Conservation (phyloP, 2,888 invertebrate genomes). For the Torymus texanus region DNA sequence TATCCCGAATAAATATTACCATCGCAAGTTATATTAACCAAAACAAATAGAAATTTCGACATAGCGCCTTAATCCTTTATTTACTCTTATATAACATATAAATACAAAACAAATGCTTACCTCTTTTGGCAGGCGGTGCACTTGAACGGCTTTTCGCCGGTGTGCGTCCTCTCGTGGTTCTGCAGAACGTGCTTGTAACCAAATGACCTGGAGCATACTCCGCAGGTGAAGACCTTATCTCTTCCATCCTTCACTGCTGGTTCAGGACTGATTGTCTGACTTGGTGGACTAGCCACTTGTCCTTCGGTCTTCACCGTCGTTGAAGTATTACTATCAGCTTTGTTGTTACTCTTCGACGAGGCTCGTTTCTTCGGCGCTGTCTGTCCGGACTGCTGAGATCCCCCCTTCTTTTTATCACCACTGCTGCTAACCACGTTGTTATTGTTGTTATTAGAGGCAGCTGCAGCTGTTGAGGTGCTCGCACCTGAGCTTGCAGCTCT, state of each 20-base stretch:
- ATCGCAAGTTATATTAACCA: too few relatives aligned
- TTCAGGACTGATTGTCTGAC: constrained; percentile 72
- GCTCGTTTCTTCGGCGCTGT: constrained; percentile 75
- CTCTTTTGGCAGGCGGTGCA: constrained; percentile 94
- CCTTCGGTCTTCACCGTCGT: background rate
- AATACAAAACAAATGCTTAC: constrained; percentile 56
- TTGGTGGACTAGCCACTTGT: constrained; percentile 74
- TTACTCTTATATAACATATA: too few relatives aligned
- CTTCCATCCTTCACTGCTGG: constrained; percentile 72
- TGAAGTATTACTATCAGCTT: constrained; percentile 2
- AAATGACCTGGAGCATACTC: constrained; percentile 90
- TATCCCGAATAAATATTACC: too few relatives aligned
- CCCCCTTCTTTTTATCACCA: constrained; percentile 64
- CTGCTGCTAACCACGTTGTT: constrained; percentile 73
- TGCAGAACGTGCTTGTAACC: constrained; percentile 96
- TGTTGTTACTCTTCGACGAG: constrained; percentile 74
- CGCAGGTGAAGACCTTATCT: constrained; percentile 92
- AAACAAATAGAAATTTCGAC: too few relatives aligned
- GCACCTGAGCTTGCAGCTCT: constrained; percentile 37
- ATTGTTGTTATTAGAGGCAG: constrained; percentile 58
- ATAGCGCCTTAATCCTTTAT: too few relatives aligned
- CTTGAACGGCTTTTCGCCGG: constrained; percentile 95
- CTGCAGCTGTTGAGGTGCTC: too few relatives aligned
- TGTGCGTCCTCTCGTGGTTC: constrained; percentile 95
- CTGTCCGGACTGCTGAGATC: background rate